Base-by-base conservation (phyloP, 2,113 vertebrate genomes). In the Oreochromis niloticus region DNA sequence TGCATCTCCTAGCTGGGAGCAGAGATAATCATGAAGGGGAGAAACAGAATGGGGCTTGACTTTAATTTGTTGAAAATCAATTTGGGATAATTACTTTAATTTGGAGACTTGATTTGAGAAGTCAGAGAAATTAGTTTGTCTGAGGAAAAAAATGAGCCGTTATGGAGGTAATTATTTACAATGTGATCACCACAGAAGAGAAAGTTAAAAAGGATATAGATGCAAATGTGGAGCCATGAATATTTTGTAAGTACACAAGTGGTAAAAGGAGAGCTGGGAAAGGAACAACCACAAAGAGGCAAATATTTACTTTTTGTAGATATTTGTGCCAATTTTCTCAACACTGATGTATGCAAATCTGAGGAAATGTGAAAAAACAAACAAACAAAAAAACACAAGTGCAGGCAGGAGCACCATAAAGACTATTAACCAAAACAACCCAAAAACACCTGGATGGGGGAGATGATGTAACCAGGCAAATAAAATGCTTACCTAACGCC, bases 51-150 rank as follows among this genome's bases (percentile, higher is more conserved):
- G 79, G 48, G 81, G 73, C 61, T 85, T 4, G 80, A 84, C 66
- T 90, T 91, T 81, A 88, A 93, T 94, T 91, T 91, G 83, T 82
- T 59, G 27, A 90, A 91, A 88, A 94, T 90, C 89, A 87, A 88
- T 92, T 94, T 89, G 80, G 4, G 16, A 87, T 91, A 92, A 94
- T 91, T 85, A 81, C 83, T 89, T 88, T 88, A 80, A 91, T 94
- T 91, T 88, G 82, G 89, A 50, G 84, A 82, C 84, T 92, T 85
- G 50, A 91, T 92, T 91, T 89, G 81, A 85, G 78, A 88, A 75
- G 81, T 55, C 59, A 46, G 73, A 61, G 52, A 89, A 89, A 92
- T 91, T 6, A 80, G 50, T 82, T 87, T 81, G 83, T 86, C 46
- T 52, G 32, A 81, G 32, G 7, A 50, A 85, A 66, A 92, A 92